Conservation (phyloP, 2,888 invertebrate species). For the Desoria tigrina region DNA sequence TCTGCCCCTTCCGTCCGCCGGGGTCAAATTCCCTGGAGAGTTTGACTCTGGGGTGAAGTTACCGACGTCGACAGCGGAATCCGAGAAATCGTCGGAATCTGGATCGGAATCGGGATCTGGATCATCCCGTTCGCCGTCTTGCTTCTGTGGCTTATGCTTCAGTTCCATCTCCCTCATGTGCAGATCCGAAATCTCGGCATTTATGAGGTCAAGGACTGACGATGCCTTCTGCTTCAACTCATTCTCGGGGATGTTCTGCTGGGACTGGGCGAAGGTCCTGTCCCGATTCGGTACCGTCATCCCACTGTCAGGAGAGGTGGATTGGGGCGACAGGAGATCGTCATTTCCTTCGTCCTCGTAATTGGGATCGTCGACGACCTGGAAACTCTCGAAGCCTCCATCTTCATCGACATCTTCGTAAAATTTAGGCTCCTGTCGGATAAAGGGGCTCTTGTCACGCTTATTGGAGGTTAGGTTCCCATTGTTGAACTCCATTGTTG, state of each 20-base stretch:
- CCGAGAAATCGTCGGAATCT: constrained; percentile 43
- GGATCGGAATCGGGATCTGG: constrained; percentile 34
- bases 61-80: constrained; percentile 43
- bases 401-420: constrained; percentile 38
- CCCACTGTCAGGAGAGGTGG: constrained; percentile 14
- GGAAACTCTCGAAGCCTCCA: constrained; percentile 43
- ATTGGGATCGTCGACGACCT: constrained; percentile 33
- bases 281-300: constrained; percentile 27
- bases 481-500: too few relatives aligned
- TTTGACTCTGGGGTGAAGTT: constrained; percentile 36
- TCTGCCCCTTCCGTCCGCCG: constrained; percentile 23
- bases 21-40: constrained; percentile 44
- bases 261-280: constrained; percentile 37
- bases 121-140: constrained; percentile 21
- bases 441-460: constrained; percentile 17
- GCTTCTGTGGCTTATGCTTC: constrained; percentile 30
- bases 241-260: constrained; percentile 35
- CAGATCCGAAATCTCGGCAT: constrained; percentile 47
- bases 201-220: constrained; percentile 44
- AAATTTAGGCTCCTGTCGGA: constrained; percentile 22
- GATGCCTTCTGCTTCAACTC: constrained; percentile 43
- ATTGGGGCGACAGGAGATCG: background rate
- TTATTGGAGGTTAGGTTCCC: too few relatives aligned
- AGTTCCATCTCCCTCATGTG: constrained; percentile 47
- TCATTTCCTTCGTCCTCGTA: constrained; percentile 22